Conservation (phyloP, 2,797 vertebrate species). For the Simalia tracyae region DNA sequence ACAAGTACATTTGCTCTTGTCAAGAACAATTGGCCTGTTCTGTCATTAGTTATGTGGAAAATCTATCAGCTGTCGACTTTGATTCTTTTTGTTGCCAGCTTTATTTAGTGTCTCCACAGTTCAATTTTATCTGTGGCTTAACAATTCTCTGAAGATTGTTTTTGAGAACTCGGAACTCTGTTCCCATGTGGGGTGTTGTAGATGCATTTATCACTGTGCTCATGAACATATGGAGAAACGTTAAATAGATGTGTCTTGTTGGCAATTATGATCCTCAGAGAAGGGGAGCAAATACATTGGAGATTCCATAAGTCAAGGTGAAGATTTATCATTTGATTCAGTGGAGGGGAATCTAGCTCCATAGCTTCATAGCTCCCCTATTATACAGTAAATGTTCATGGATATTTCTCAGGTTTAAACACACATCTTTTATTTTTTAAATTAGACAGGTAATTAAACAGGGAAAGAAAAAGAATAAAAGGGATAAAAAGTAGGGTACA, state of each 20-base stretch:
- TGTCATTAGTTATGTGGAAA: neutral
- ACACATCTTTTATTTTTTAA: too few species aligned
- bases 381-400: neutral
- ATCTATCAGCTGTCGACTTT: neutral
- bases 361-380: neutral
- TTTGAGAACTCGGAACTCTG: neutral
- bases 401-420: neutral
- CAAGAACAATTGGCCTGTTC: neutral
- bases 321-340: neutral
- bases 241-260: neutral
- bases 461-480: neutral
- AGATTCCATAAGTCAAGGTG: neutral
- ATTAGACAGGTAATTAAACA: too few species aligned
- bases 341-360: neutral
- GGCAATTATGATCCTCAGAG: neutral
- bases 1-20: too few species aligned
- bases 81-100: neutral
- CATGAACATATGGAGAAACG: neutral
- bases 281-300: neutral
- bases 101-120: neutral
- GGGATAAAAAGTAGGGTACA: neutral
- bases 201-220: neutral
- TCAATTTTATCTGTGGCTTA: neutral
- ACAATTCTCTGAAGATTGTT: neutral
- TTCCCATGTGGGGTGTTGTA: neutral